Percentiles rank a stretch among this genome's conserved stretches.
These are phyloP conservation scores for Drosophila subquinaria DNA, from an alignment of 2,888 invertebrate species.

Conservation along the genomic window DNA sequence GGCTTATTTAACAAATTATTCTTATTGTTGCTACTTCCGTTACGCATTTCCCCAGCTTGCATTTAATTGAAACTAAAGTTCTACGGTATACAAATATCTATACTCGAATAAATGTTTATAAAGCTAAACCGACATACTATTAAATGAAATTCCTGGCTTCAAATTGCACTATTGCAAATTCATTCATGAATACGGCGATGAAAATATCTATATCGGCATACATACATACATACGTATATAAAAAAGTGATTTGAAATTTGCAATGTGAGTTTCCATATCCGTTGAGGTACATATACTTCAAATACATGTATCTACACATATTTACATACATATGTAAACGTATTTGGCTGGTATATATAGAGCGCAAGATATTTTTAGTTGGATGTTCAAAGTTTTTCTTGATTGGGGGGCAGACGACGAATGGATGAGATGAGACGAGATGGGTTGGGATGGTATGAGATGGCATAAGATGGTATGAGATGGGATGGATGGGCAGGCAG, in stretches of 20 bases:
- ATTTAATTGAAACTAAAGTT: constrained; percentile 17
- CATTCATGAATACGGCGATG: constrained; percentile 59
- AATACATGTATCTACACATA: constrained; percentile 5
- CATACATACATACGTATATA: background rate
- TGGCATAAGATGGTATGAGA: background rate
- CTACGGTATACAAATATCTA: constrained; percentile 10
- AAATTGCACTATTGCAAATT: constrained; percentile 49
- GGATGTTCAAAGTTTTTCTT: constrained; percentile 73
- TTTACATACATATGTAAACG: constrained; percentile 17
- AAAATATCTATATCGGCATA: constrained; percentile 12
- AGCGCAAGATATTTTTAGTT: constrained; percentile 76
- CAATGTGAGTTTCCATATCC: constrained; percentile 78
- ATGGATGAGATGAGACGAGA: background rate
- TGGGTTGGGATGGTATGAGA: background rate
- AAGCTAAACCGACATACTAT: constrained; percentile 14
- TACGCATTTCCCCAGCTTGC: constrained; percentile 53
- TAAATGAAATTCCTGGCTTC: constrained; percentile 35
- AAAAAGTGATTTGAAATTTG: constrained; percentile 58
- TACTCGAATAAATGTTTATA: constrained; percentile 3
- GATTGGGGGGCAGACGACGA: constrained; percentile 65
- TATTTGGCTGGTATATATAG: constrained; percentile 62
- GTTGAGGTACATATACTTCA: constrained; percentile 55
- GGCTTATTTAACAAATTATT: background rate
- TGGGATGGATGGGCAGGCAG: constrained; percentile 55
- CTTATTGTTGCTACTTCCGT: constrained; percentile 52